phyloP scores from a whole-genome alignment of 2,797 vertebrate genomes.

The Chaetophractus vellerosus region DNA sequence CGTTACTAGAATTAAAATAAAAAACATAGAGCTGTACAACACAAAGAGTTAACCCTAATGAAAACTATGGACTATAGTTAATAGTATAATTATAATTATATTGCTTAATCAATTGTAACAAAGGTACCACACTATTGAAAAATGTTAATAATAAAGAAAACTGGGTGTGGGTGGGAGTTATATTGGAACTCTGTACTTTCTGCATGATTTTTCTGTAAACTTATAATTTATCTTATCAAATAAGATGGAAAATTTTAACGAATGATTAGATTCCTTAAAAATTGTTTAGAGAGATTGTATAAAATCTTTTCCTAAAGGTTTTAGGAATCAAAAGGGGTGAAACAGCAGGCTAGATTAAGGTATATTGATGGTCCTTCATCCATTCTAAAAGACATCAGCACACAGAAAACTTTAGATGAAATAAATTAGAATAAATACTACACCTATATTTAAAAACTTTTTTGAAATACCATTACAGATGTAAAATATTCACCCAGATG shows the following conservation, averaged over 20 bases:
- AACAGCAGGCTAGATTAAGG: constrained; percentile 47
- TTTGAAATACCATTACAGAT: constrained; percentile 42
- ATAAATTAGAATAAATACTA: constrained; percentile 60
- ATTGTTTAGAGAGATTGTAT: neutral
- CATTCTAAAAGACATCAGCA: constrained; percentile 26
- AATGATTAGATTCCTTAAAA: constrained; percentile 54
- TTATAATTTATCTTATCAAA: too few species aligned
- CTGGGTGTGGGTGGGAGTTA: too few species aligned
- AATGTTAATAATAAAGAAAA: too few species aligned
- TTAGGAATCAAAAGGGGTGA: neutral
- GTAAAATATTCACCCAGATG: constrained; percentile 80
- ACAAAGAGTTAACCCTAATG: too few species aligned
- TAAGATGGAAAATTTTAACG: neutral
- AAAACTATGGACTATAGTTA: too few species aligned
- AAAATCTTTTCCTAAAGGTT: constrained; percentile 40
- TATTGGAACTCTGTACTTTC: too few species aligned
- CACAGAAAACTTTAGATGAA: constrained; percentile 58
- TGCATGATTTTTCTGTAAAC: too few species aligned
- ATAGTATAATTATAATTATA: too few species aligned
- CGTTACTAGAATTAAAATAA: too few species aligned
- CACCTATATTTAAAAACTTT: constrained; percentile 49
- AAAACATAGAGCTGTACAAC: too few species aligned
- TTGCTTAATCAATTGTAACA: too few species aligned
- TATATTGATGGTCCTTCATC: neutral
- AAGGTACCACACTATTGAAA: too few species aligned